Evolutionary conservation across 2,797 vertebrate species (phyloP).

Genomic region (Clarias fuscus): DNA sequence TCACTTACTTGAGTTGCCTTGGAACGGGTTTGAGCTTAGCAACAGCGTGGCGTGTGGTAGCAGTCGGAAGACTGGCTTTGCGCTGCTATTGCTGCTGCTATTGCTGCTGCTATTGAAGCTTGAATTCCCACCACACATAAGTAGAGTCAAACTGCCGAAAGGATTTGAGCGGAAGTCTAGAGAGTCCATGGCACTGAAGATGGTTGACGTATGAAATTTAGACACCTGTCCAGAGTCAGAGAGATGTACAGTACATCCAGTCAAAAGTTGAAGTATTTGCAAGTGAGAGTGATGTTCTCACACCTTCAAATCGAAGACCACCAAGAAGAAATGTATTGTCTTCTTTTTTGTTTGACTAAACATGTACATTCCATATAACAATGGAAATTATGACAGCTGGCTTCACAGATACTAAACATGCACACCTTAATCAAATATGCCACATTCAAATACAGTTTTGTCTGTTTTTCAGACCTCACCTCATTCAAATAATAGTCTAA

Average conservation of each 20-base stretch:
- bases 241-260: neutral
- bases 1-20: conserved; percentile 50
- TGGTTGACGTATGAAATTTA: conserved; percentile 55
- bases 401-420: neutral
- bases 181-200: conserved; percentile 51
- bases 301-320: neutral
- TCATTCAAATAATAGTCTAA: conserved; percentile 3
- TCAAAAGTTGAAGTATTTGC: neutral
- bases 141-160: conserved; percentile 65
- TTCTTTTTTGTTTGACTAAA: neutral
- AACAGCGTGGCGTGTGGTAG: neutral
- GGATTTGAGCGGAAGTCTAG: conserved; percentile 67
- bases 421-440: neutral
- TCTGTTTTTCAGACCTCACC: neutral
- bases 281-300: too few relatives aligned
- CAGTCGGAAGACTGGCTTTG: neutral
- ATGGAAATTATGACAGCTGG: neutral
- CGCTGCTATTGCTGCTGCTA: neutral
- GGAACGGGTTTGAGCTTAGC: conserved; percentile 19
- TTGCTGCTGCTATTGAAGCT: conserved; percentile 55
- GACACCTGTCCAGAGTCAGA: conserved; percentile 54
- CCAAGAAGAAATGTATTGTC: neutral
- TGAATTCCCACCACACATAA: conserved; percentile 67
- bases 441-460: conserved; percentile 7
- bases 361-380: neutral